Evolutionary conservation across 2,888 invertebrate species (phyloP), one percentile per base, ranked within the genome.

Genomic region (Coecobrya sp.): DNA sequence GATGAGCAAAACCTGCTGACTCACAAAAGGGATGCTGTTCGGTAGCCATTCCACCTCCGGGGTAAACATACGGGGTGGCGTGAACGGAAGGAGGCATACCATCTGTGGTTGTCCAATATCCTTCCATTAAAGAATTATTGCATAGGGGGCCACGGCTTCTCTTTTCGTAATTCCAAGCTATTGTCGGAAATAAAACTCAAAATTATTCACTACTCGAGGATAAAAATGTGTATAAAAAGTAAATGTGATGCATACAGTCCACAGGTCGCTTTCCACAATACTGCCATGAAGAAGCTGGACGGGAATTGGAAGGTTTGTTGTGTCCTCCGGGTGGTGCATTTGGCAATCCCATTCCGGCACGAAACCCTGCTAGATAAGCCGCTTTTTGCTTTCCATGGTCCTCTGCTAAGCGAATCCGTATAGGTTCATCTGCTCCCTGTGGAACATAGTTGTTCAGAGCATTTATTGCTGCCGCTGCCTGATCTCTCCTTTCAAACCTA

Each of bases 401-500:
- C 95, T 98, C 98, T 0, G 98, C 98, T 95, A 97, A 97, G 96
- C 97, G 97, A 30, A 99, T 98, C 94, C 97, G 97, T 70, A 99
- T 96, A 27, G 98, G 98, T 95, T 98, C 97, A 93, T 97, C 97
- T 92, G 98, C 97, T 94, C 98, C 98, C 95, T 98, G 97, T 85
- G 98, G 97, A 96, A 98, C 97, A 93, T 97, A 97, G 16, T 96
- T 96, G 96, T 98, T 98, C 94, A 99, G 96, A 93, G 97, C 97
- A 76, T 97, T 97, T 95, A 99, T 98, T 92, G 99, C 99, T 95
- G 98, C 97, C 95, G 98, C 98, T 25, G 99, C 99, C 96, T 99
- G 98, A 95, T 98, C 98, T 89, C 98, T 97, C 95, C 98, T 98
- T 95, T 98, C 98, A 95, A 97, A 99, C 96, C 98, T 98, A 95